Conservation (phyloP, 2,888 invertebrate genomes). For the Thereva nobilitata region DNA sequence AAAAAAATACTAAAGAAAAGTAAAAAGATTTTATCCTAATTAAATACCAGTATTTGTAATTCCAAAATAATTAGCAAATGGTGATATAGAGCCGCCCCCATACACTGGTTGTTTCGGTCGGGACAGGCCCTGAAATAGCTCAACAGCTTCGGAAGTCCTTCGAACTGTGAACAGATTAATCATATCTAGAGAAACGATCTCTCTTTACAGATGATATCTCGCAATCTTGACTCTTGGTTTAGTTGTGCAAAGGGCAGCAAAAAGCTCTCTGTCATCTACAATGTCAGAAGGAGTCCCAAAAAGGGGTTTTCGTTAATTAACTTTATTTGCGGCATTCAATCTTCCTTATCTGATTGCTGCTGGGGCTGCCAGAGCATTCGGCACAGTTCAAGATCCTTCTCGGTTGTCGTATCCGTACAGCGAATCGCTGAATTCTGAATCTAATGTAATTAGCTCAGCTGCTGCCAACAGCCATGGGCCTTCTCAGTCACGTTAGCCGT, state of each 20-base stretch:
- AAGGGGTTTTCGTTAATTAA: slow-evolving; percentile 29
- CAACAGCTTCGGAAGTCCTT: neutral
- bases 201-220: slow-evolving; percentile 6
- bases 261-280: slow-evolving; percentile 21
- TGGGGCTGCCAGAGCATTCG: neutral
- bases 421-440: too few relatives aligned
- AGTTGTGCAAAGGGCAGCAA: neutral
- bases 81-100: slow-evolving; percentile 2
- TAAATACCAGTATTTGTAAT: neutral
- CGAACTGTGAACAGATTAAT: slow-evolving; percentile 24
- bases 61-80: slow-evolving; percentile 26
- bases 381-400: too few relatives aligned
- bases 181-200: slow-evolving; percentile 6
- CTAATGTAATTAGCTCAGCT: too few relatives aligned
- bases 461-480: too few relatives aligned
- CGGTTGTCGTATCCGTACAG: too few relatives aligned
- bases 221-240: neutral
- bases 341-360: slow-evolving; percentile 17
- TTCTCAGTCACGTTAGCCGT: too few relatives aligned
- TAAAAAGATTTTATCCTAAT: too few relatives aligned
- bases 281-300: slow-evolving; percentile 17
- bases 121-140: slow-evolving; percentile 8
- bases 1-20: too few relatives aligned
- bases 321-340: slow-evolving; percentile 28
- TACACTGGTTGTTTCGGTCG: slow-evolving; percentile 11